Base-by-base conservation (phyloP, 2,113 vertebrate genomes). In the Puntigrus tetrazona region DNA sequence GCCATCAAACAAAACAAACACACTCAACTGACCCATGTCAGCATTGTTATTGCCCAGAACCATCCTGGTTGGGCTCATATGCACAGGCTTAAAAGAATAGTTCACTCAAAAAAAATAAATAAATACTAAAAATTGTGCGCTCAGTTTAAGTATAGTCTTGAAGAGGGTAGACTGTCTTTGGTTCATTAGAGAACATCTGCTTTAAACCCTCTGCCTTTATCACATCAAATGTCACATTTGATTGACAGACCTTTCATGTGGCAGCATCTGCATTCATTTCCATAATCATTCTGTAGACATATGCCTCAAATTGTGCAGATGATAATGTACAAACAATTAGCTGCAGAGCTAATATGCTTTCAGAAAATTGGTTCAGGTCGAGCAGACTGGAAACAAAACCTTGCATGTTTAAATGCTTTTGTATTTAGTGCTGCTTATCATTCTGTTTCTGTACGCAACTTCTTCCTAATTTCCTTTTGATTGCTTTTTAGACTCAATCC, bases 151-250 rank as follows among this genome's bases (percentile, higher is more conserved):
- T 38, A 9, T 3, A 5, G 8, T 38, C 20, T 78, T 52, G 52
- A 38, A 41, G 7, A 20, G 67, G 9, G 36, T 38, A 36, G 50
- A 8, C 14, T 45, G 31, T 45, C 43, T 69, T 82, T 69, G 47
- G 20, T 67, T 82, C 2, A 18, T 29, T 36, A 36, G 45, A 16
- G 2, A 72, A 31, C 50, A 57, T 74, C 36, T 59, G 81, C 41
- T 57, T 1, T 41, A 9, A 11, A 2, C 1, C 57, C 22, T 59
- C 78, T 84, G 79, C 36, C 72, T 50, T n/a, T 50, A 73, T 72
- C 80, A 77, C 82, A 82, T 84, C 75, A 72, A 72, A 41, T 31
- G 77, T 87, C 87, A 86, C 69, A 47, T 81, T 61, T 45, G 59
- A 72, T 18, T 61, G 63, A 50, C 27, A 31, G 29, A n/a, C 29